Evolutionary conservation across 1,140 invertebrate genomes (phyloP).

Genomic region (Nasonia giraulti): DNA sequence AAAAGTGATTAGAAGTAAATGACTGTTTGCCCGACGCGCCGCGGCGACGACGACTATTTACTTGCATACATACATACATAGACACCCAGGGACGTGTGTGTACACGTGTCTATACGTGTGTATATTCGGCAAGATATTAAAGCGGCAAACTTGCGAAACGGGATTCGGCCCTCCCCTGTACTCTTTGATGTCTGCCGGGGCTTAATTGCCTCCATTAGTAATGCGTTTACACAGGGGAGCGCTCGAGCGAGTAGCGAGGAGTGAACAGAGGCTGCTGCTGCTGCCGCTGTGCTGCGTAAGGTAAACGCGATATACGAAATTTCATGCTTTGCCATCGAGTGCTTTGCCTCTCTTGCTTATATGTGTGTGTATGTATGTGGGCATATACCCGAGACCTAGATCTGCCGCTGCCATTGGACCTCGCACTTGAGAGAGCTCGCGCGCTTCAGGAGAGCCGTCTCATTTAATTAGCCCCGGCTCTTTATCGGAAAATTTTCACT

Average conservation of each 20-base stretch:
- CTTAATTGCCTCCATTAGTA: constrained; percentile 53
- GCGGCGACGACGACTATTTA: not conserved
- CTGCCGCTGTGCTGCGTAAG: not conserved
- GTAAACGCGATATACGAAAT: constrained; percentile 45
- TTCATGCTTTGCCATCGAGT: constrained; percentile 37
- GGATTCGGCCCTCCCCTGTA: not conserved
- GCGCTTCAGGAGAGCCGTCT: not conserved
- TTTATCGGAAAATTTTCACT: no score
- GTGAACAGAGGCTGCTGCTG: constrained; percentile 5
- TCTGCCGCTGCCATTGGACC: not conserved
- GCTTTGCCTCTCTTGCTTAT: not conserved
- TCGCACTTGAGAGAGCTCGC: no score
- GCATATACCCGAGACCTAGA: not conserved
- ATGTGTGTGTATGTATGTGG: not conserved
- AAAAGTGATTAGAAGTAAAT: not conserved
- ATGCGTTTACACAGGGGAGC: constrained; percentile 45
- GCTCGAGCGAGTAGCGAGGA: not conserved
- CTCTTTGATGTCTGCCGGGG: constrained; percentile 51
- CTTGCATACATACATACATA: not conserved
- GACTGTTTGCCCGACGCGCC: not conserved
- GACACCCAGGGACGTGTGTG: not conserved
- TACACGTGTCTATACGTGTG: not conserved
- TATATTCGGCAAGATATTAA: constrained; percentile 21
- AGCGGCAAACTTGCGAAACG: constrained; percentile 26
- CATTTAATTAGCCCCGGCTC: not conserved